Evolutionary conservation across 2,797 vertebrate genomes (phyloP).

Genomic region (Melanotaenia pygmaea): DNA sequence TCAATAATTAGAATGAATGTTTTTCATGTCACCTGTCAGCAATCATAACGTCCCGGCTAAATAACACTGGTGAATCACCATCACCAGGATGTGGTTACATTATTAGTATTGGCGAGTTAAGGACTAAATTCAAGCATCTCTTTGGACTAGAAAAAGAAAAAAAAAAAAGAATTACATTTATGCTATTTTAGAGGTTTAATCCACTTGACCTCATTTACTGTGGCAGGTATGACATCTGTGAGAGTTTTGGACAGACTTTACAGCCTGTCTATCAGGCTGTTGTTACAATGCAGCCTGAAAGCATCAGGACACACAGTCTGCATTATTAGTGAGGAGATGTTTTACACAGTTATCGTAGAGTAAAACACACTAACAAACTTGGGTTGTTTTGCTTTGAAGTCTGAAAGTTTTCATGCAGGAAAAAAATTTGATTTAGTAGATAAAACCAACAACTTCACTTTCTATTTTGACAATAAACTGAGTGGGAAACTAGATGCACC

Average conservation of each 20-base stretch:
- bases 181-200: not conserved
- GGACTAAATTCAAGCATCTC: not conserved
- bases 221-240: not conserved
- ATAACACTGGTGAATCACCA: not conserved
- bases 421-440: not conserved
- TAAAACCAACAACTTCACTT: not conserved
- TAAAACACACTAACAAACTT: not conserved
- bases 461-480: not conserved
- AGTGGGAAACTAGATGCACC: not conserved
- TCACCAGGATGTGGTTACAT: not conserved
- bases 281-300: not conserved
- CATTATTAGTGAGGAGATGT: not conserved
- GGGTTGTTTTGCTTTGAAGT: not conserved
- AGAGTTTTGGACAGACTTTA: not conserved
- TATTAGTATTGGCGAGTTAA: not conserved
- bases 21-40: not conserved
- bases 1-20: not conserved
- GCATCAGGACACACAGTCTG: not conserved
- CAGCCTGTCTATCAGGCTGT: slow-evolving; percentile 13
- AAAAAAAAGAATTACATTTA: not conserved
- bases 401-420: not conserved
- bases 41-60: not conserved
- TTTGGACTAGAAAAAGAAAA: not conserved
- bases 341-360: slow-evolving; percentile 6
- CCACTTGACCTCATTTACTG: not conserved